A percentile compares a stretch with the other conserved stretches of the same genome.
Conservation (phyloP, 2,797 vertebrate genomes). For the Carduelis carduelis region DNA sequence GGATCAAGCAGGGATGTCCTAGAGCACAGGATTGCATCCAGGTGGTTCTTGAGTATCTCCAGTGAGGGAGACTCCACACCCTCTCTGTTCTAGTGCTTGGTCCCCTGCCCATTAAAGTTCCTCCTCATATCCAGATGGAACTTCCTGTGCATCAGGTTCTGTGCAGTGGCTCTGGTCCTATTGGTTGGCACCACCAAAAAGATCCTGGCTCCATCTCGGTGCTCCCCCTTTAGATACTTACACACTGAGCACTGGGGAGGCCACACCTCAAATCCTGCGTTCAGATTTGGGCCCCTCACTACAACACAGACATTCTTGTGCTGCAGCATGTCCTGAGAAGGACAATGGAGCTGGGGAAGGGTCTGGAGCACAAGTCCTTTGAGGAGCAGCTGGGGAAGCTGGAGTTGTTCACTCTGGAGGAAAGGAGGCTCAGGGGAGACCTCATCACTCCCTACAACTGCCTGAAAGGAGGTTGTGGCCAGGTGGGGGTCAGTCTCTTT, state of each 20-base stretch:
- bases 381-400: not conserved
- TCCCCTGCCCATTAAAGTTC: not conserved
- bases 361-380: not conserved
- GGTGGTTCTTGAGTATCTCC: not conserved
- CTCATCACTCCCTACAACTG: rapidly evolving
- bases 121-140: not conserved
- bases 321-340: not conserved
- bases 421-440: not conserved
- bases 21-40: not conserved
- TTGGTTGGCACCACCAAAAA: not conserved
- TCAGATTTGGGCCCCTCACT: not conserved
- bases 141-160: not conserved
- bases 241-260: not conserved
- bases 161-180: not conserved
- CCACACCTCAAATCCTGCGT: not conserved
- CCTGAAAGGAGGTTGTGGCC: not conserved
- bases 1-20: not conserved
- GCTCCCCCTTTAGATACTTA: not conserved
- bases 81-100: not conserved
- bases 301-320: not conserved
- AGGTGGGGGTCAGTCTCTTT: rapidly evolving
- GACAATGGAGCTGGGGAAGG: rapidly evolving
- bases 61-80: not conserved
- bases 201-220: not conserved
- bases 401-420: not conserved